A percentile compares a stretch with the other conserved stretches of the same genome.
Conservation (phyloP, 2,888 invertebrate genomes). For the Drymonia ruficornis region DNA sequence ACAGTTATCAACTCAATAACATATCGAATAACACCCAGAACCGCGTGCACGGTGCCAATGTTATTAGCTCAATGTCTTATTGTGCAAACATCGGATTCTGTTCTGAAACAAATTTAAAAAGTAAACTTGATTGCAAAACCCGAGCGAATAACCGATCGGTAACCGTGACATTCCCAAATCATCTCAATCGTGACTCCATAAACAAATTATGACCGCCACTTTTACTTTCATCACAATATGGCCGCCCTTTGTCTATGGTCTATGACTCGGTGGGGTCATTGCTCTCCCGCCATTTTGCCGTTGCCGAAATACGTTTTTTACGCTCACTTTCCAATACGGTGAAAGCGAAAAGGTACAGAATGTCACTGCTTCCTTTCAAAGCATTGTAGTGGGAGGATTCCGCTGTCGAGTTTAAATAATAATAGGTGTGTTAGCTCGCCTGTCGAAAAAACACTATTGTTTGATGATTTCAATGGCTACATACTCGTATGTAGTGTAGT, state of each 20-base stretch:
- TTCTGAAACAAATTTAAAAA: conserved; percentile 38
- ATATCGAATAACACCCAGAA: conserved; percentile 22
- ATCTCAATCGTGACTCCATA: conserved; percentile 73
- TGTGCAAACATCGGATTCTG: conserved; percentile 42
- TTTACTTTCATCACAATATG: conserved; percentile 78
- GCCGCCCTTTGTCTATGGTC: conserved; percentile 78
- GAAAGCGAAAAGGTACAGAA: conserved; percentile 83
- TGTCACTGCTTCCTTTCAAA: conserved; percentile 82
- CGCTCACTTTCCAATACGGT: conserved; percentile 84
- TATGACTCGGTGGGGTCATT: conserved; percentile 69
- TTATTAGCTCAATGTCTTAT: conserved; percentile 44
- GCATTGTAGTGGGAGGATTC: conserved; percentile 76
- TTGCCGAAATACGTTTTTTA: conserved; percentile 84
- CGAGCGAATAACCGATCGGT: conserved; percentile 49
- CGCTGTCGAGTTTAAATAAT: conserved; percentile 66
- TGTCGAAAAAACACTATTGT: conserved; percentile 64
- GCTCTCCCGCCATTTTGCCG: conserved; percentile 73
- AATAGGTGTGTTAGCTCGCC: conserved; percentile 59
- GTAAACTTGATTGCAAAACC: conserved; percentile 60
- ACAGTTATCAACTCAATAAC: conserved; percentile 22
- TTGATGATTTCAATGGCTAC: conserved; percentile 49
- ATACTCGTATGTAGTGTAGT: conserved; percentile 25
- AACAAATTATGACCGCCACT: conserved; percentile 55
- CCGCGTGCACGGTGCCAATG: conserved; percentile 17
- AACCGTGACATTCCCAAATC: conserved; percentile 83